Evolutionary conservation across 2,797 vertebrate species (phyloP), one percentile per base, ranked within the genome.

Genomic region (Chaunax sp.): DNA sequence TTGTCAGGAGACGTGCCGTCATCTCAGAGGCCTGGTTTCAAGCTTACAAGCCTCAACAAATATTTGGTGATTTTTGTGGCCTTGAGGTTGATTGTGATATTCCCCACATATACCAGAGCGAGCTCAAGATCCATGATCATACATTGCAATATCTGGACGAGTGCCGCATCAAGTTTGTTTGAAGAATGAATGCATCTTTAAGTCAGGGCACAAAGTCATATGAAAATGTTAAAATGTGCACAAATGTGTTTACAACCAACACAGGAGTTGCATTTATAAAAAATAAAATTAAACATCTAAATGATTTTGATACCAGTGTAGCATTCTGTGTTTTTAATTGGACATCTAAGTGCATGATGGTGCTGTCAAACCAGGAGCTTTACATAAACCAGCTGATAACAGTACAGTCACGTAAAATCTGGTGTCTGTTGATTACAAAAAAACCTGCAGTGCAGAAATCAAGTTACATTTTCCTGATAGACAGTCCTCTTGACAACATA

Each of bases 361-460:
- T 65, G 59, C 80, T 47, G 74, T 69, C 82, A 70, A 86, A 83
- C 67, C 86, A 89, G 84, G 90, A 84, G 86, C 72, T 81, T 62
- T 55, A 83, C n/a, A n/a, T n/a, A n/a, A n/a, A n/a, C n/a, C n/a
- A n/a, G n/a, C n/a, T n/a, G n/a, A n/a, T n/a, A n/a, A n/a, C n/a
- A n/a, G n/a, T n/a, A n/a, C n/a, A n/a, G n/a, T 66, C 49, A 83
- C 28, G 28, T 30, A 30, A 30, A 30, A 30, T 30, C 28, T 30
- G 28, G 28, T 30, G 28, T 10, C 7, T 37, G 35, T 37, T 37
- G 3, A 37, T 37, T 11, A 38, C 13, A 38, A 38, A 38, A 38
- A 38, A 7, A 38, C 90, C 91, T 92, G 88, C 92, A 90, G 83
- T 69, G 66, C 83, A 85, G 58, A 69, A 80, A 91, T 92, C 66